phyloP scores from a whole-genome alignment of 2,888 invertebrate species.

The Neuroscelio doddi region DNA sequence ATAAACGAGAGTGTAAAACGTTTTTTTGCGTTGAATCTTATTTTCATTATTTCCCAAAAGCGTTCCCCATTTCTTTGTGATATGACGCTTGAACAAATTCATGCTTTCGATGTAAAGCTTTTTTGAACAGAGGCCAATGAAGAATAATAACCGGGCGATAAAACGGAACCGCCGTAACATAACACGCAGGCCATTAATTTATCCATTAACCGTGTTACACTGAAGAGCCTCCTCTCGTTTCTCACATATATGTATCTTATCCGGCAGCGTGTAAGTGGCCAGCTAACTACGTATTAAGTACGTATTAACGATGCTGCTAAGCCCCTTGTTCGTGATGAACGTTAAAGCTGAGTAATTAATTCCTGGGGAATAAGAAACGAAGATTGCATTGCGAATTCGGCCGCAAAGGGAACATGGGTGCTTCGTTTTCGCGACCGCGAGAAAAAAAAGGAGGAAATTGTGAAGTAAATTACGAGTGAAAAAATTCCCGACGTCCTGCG shows the following conservation, averaged over 20 bases:
- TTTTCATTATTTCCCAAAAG: no score
- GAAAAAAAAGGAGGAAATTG: neutral
- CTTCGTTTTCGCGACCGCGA: constrained; percentile 5
- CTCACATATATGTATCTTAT: constrained; percentile 20
- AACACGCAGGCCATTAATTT: constrained; percentile 54
- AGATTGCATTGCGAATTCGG: constrained; percentile 51
- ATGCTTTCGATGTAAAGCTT: constrained; percentile 17
- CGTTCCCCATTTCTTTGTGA: no score
- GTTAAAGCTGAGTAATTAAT: constrained; percentile 54
- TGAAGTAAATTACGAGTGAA: no score
- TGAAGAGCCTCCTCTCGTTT: constrained; percentile 31
- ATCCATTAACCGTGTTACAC: constrained; percentile 51
- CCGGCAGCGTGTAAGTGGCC: constrained; percentile 25
- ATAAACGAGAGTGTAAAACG: no score
- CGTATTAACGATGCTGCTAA: constrained; percentile 47
- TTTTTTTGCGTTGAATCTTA: no score
- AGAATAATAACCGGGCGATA: constrained; percentile 48
- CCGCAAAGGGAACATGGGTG: constrained; percentile 4
- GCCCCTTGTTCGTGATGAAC: constrained; percentile 44
- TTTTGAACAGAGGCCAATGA: constrained; percentile 21
- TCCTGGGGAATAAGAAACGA: constrained; percentile 53
- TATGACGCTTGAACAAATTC: constrained; percentile 15
- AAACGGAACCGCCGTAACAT: constrained; percentile 43
- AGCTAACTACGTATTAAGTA: constrained; percentile 44
- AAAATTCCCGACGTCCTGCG: no score